Base-by-base conservation (phyloP, 2,113 vertebrate genomes). In the Aphyosemion australe region DNA sequence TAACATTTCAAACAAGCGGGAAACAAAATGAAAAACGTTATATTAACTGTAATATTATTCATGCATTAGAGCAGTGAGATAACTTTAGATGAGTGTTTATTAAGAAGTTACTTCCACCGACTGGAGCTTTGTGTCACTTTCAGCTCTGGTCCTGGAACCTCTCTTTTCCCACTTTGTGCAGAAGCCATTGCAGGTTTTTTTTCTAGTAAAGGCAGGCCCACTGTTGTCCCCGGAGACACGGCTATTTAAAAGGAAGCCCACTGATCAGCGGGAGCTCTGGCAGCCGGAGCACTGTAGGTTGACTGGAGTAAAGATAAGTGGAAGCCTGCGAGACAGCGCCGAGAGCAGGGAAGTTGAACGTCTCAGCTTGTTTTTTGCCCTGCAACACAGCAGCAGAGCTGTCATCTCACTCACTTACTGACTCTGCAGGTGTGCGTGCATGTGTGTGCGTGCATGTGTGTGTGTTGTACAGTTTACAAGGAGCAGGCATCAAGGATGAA, bases 331-430 rank as follows among this genome's bases (percentile, higher is more conserved):
- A 76, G 62, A 78, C 55, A 49, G 54, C 59, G 41, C 68, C 16
- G 65, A 65, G 71, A 66, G 60, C 68, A n/a, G n/a, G 49, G 61
- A 80, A 71, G 78, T 62, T 74, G 73, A 78, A 72, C 21, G 26
- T 66, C 60, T 80, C 37, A 50, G 72, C 79, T 87, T 79, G 83
- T 87, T 73, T 69, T 70, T 58, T 50, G 69, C 79, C 64, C 78
- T 81, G 68, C 41, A 72, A 65, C 71, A 71, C 21, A 53, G 79
- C 76, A 78, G 71, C 85, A 74, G 74, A 83, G 83, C 83, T 85
- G 76, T 88, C 84, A 86, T 75, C 81, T 71, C 59, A 42, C 70
- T 64, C 73, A 67, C 80, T 74, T 69, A 64, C 51, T 52, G 52
- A 61, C 61, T 67, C 62, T 66, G 69, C 65, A 76, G 75, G 78